These are phyloP conservation scores for Steatocranus sp. DNA, from an alignment of 2,797 vertebrate species.

Conservation along the genomic window DNA sequence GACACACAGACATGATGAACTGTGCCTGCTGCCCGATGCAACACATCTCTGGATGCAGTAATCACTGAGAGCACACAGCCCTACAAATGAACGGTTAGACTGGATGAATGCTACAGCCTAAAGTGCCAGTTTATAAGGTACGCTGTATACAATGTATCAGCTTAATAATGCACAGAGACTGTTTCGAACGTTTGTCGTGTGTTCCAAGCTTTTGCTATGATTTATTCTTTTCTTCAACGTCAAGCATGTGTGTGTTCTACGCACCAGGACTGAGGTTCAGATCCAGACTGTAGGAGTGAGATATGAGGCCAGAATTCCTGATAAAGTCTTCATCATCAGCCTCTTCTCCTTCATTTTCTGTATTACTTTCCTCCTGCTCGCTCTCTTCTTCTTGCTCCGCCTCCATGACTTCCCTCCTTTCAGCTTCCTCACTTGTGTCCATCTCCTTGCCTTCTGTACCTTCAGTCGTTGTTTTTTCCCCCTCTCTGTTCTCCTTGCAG, in stretches of 20 bases:
- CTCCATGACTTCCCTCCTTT: background rate
- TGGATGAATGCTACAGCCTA: background rate
- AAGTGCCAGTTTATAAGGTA: background rate
- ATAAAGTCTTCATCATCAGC: constrained; percentile 71
- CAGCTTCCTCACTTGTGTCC: rapidly evolving
- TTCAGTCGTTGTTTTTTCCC: background rate
- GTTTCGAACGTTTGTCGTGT: rapidly evolving
- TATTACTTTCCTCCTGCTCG: background rate
- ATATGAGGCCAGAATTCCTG: constrained; percentile 86
- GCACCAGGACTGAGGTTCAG: constrained; percentile 83
- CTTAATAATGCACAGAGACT: rapidly evolving
- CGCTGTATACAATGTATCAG: rapidly evolving
- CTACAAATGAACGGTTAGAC: background rate
- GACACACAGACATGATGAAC: background rate
- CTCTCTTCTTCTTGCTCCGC: background rate
- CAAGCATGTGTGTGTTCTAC: background rate
- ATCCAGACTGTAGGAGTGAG: constrained; percentile 83
- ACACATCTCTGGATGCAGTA: background rate
- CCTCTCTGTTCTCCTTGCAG: background rate
- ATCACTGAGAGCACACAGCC: background rate
- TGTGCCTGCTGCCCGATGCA: background rate
- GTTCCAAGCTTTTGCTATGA: background rate
- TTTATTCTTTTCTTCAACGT: background rate
- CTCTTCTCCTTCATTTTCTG: background rate
- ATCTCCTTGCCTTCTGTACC: background rate